phyloP scores from a whole-genome alignment of 1,140 invertebrate genomes.

The Hetaerina americana region DNA sequence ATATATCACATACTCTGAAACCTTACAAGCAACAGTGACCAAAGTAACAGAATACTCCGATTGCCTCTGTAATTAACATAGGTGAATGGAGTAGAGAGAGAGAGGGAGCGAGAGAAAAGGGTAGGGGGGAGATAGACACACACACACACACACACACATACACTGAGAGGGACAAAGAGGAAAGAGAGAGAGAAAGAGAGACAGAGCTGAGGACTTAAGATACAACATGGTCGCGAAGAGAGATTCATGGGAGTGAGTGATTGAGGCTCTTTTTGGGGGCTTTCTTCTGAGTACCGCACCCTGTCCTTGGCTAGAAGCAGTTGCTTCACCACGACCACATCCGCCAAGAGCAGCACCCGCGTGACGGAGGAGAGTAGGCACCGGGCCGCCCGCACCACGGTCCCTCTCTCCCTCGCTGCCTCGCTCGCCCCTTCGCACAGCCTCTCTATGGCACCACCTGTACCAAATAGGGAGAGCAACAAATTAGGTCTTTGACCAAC shows the following conservation, averaged over 20 bases:
- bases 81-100: too few species aligned
- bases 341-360: conserved; percentile 91
- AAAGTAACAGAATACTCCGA: too few species aligned
- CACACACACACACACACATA: too few species aligned
- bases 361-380: conserved; percentile 91
- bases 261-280: background rate
- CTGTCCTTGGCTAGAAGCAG: conserved; percentile 91
- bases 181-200: background rate
- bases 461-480: too few species aligned
- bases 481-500: too few species aligned
- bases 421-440: conserved; percentile 62
- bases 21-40: too few species aligned
- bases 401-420: conserved; percentile 54
- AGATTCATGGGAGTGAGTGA: too few species aligned
- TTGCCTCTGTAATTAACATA: too few species aligned
- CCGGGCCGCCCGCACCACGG: conserved; percentile 80
- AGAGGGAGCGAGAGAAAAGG: too few species aligned
- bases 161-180: background rate
- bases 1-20: too few species aligned
- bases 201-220: conserved; percentile 6
- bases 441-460: conserved; percentile 78
- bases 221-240: background rate
- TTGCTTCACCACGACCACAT: conserved; percentile 96
- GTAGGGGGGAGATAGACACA: too few species aligned
- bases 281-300: conserved; percentile 35